Conservation (phyloP, 2,797 vertebrate species). For the Lepidocolaptes lacrymiger region DNA sequence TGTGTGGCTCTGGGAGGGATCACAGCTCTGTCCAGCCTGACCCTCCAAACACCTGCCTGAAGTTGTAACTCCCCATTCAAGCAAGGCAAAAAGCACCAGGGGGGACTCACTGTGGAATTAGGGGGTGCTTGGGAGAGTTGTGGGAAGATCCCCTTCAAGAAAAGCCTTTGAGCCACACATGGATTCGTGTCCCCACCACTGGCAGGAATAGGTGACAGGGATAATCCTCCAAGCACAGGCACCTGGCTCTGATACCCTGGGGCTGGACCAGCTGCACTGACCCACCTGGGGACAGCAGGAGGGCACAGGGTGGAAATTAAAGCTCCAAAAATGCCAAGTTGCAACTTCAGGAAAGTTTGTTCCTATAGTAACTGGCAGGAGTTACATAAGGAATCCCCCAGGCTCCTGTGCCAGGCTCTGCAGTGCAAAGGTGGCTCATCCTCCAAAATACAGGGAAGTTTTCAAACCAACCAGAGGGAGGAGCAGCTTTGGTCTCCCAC, state of each 20-base stretch:
- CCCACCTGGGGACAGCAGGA: not conserved
- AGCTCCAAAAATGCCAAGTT: not conserved
- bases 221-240: not conserved
- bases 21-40: not conserved
- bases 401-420: not conserved
- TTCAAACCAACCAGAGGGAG: not conserved
- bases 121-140: not conserved
- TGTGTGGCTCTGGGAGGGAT: not conserved
- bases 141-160: not conserved
- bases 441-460: not conserved
- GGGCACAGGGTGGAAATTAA: not conserved
- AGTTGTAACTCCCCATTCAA: not conserved
- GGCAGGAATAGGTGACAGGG: not conserved
- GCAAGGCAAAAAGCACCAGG: not conserved
- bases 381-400: not conserved
- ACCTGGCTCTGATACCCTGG: not conserved
- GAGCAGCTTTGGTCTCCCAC: not conserved
- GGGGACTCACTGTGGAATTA: not conserved
- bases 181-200: not conserved
- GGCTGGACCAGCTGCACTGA: not conserved
- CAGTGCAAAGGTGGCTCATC: not conserved
- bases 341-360: conserved; percentile 15
- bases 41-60: not conserved
- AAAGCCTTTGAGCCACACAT: not conserved
- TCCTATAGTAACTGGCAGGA: conserved; percentile 50